phyloP scores from a whole-genome alignment of 92 coral and sea anemone genomes.

The Epizoanthus rinbou region DNA sequence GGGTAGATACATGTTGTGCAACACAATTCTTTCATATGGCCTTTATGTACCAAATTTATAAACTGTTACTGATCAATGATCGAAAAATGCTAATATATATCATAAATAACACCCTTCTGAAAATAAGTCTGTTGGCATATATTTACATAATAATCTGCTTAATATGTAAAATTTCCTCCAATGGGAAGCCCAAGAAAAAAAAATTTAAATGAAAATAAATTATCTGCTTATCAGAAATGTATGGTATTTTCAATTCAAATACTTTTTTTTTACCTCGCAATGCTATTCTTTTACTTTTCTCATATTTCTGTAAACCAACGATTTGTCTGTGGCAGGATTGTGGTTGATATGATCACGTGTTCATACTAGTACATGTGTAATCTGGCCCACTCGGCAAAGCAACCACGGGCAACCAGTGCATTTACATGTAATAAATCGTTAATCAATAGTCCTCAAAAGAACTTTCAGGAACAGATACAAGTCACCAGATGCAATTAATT shows the following conservation, averaged over 20 bases:
- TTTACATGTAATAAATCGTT: neutral
- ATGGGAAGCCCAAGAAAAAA: no score
- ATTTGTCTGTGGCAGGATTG: neutral
- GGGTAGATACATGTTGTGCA: neutral
- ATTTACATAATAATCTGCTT: no score
- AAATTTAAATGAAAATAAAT: no score
- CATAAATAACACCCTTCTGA: no score
- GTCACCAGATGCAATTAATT: neutral
- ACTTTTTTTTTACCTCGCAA: neutral
- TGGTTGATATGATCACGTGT: neutral
- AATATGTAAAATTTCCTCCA: no score
- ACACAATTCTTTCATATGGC: neutral
- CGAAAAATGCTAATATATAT: no score
- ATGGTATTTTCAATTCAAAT: no score
- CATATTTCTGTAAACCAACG: neutral
- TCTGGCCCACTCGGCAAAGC: neutral
- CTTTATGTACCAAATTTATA: neutral
- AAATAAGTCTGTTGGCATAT: no score
- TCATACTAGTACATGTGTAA: neutral
- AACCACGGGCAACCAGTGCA: neutral
- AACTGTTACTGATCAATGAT: no score
- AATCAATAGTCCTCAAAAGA: neutral
- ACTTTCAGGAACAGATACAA: conserved; percentile 18
- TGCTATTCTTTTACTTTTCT: neutral
- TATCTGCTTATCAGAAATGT: no score